Evolutionary conservation across 2,797 vertebrate genomes (phyloP).

Genomic region (Hafferia zeledoni): DNA sequence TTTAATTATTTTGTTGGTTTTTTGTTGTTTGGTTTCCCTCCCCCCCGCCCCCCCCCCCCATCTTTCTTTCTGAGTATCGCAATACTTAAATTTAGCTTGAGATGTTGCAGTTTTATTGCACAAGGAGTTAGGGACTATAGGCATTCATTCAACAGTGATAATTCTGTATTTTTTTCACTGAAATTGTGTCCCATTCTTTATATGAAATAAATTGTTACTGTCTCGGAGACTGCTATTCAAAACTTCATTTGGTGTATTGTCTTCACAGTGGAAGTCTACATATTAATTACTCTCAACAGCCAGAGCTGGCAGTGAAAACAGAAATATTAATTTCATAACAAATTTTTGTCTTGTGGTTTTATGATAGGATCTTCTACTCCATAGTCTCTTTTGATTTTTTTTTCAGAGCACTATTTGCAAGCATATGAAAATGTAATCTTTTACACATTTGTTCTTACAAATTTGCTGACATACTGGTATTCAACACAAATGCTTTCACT

Average conservation of each 20-base stretch:
- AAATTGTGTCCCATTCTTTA: neutral
- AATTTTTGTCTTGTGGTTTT: neutral
- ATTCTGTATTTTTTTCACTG: neutral
- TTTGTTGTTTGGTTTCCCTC: too few relatives aligned
- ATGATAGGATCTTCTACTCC: neutral
- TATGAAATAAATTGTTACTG: neutral
- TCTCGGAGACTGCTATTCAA: neutral
- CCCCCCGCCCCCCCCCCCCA: too few relatives aligned
- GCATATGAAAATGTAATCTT: neutral
- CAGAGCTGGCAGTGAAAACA: neutral
- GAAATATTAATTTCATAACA: neutral
- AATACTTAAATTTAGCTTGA: neutral
- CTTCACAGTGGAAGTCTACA: neutral
- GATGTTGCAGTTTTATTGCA: neutral
- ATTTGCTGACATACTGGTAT: neutral
- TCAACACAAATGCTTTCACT: neutral
- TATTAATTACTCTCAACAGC: neutral
- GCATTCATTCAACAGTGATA: neutral
- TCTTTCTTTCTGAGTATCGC: neutral
- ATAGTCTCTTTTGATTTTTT: neutral
- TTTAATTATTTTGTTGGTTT: neutral
- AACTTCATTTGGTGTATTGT: neutral
- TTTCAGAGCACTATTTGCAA: neutral
- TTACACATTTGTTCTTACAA: neutral
- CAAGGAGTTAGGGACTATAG: neutral